These are phyloP conservation scores for Cactoblastis cactorum DNA, from an alignment of 2,888 invertebrate species.

Conservation along the genomic window DNA sequence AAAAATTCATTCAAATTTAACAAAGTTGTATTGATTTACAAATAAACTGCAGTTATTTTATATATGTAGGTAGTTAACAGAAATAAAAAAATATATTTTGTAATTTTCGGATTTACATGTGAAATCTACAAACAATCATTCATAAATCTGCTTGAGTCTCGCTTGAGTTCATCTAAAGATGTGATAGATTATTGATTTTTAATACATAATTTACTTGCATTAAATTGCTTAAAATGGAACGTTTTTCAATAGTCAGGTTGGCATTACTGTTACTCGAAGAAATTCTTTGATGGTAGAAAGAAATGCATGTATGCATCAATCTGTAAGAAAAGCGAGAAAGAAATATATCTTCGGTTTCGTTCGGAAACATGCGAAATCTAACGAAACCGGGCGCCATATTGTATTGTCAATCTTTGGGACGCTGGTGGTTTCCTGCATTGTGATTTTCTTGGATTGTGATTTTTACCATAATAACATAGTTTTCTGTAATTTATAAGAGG, in stretches of 20 bases:
- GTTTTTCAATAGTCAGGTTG: not conserved
- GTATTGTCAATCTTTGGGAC: slow-evolving; percentile 66
- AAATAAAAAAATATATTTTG: no score
- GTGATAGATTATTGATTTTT: no score
- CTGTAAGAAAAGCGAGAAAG: slow-evolving; percentile 22
- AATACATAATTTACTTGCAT: no score
- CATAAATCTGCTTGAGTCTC: no score
- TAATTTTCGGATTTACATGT: no score
- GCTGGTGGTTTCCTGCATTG: no score
- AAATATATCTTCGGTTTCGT: slow-evolving; percentile 28
- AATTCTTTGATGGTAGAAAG: slow-evolving; percentile 24
- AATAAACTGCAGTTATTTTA: no score
- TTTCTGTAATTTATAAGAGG: slow-evolving; percentile 41
- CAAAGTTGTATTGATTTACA: no score
- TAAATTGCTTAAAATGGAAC: not conserved
- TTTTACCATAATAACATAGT: slow-evolving; percentile 34
- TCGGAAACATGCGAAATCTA: slow-evolving; percentile 25
- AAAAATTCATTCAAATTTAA: no score
- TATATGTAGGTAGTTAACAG: no score
- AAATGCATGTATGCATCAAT: slow-evolving; percentile 23
- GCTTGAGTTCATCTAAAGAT: no score
- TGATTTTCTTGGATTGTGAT: slow-evolving; percentile 38
- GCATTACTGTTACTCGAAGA: not conserved
- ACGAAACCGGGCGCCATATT: slow-evolving; percentile 64
- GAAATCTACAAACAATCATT: no score